Evolutionary conservation across 2,888 invertebrate species (phyloP), one percentile per base, ranked within the genome.

Genomic region (Capitulum mitella): DNA sequence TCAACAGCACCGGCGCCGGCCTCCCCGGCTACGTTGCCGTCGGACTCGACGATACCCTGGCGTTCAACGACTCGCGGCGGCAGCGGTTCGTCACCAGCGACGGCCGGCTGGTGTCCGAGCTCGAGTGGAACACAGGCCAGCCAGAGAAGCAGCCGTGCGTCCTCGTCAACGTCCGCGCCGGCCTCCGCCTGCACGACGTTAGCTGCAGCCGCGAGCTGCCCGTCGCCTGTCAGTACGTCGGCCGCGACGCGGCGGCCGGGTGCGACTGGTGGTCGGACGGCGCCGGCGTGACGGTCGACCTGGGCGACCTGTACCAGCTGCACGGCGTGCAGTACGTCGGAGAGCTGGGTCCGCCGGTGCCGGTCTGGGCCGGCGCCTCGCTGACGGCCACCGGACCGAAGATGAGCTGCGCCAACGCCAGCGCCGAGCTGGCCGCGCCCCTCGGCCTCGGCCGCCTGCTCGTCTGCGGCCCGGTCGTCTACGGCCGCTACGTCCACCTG

Each of bases 401-500:
- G 61, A 61, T 32, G 61, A 0, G 1, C 14, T 61, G 61, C 32
- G 14, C 14, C n/a, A 1, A 0, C 14, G 12, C 14, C 3, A 3
- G 12, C 1, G n/a, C 32, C 32, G 29, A 0, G 14, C 14, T 29
- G 32, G 61, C 61, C 32, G 61, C 61, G 61, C 61, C 61, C 2
- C 32, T 3, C 16, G 32, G 32, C 0, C 61, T 32, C 0, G 14
- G 14, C 16, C 61, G 61, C 1, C 61, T 32, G 32, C 61, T 61
- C 0, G 10, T n/a, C 61, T 61, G 61, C 32, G 14, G 2, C 12
- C 16, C 2, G 14, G 32, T 32, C 61, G 16, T 32, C 32, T 61
- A 32, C 61, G 61, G 32, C 32, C 61, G 61, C 61, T 61, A 32
- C 61, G 61, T 61, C 1, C 61, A 61, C 61, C 61, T 61, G 61